Percentiles rank a stretch among this genome's conserved stretches.
phyloP scores from a whole-genome alignment of 2,888 invertebrate species.

The Thumatha senex region DNA sequence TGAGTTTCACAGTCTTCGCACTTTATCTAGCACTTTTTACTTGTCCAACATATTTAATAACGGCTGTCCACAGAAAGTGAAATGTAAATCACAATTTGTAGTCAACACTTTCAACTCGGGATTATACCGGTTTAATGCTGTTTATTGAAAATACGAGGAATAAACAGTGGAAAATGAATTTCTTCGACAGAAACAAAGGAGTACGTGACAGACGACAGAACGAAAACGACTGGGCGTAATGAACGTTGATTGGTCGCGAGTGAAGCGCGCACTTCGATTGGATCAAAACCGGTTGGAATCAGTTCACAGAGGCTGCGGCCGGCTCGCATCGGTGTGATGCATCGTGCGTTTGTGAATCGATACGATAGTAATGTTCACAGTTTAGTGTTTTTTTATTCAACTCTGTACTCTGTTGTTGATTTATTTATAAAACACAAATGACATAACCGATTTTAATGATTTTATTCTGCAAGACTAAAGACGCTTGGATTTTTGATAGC shows the following conservation, averaged over 20 bases:
- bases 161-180: slow-evolving; percentile 47
- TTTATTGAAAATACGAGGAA: slow-evolving; percentile 35
- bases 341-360: slow-evolving; percentile 45
- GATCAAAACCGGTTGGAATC: slow-evolving; percentile 73
- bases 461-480: background rate
- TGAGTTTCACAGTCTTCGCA: slow-evolving; percentile 19
- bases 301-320: slow-evolving; percentile 72
- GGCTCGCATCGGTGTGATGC: slow-evolving; percentile 66
- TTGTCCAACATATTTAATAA: slow-evolving; percentile 76
- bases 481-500: background rate
- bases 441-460: background rate
- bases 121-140: slow-evolving; percentile 47
- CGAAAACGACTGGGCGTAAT: slow-evolving; percentile 63
- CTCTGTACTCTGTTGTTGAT: slow-evolving; percentile 16
- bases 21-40: slow-evolving; percentile 45
- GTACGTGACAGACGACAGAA: slow-evolving; percentile 51
- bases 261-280: slow-evolving; percentile 68
- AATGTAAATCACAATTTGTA: slow-evolving; percentile 23
- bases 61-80: slow-evolving; percentile 34
- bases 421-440: slow-evolving; percentile 9
- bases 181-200: slow-evolving; percentile 48
- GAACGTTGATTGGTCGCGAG: slow-evolving; percentile 73
- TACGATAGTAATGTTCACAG: slow-evolving; percentile 61
- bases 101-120: slow-evolving; percentile 32
- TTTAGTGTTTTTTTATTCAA: slow-evolving; percentile 32